Evolutionary conservation across 2,113 vertebrate genomes (phyloP).

Genomic region (Oxyura jamaicensis): DNA sequence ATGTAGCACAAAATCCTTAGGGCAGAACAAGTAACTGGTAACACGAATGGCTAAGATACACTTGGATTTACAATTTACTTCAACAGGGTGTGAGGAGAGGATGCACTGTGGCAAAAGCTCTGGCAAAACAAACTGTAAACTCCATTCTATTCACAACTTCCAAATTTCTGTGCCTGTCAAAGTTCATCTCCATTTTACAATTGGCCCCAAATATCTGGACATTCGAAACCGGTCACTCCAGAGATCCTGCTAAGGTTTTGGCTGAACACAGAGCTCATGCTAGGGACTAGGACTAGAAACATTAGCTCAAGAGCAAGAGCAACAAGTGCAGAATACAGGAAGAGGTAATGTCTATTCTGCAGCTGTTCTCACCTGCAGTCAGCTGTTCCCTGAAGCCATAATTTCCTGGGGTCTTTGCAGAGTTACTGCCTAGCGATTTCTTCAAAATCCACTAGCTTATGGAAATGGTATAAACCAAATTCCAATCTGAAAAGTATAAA

Average conservation of each 20-base stretch:
- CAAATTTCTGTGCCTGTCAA: background rate
- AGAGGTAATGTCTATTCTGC: background rate
- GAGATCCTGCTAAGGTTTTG: background rate
- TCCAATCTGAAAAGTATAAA: background rate
- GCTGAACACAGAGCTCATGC: background rate
- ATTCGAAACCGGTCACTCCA: background rate
- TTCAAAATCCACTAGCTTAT: fast-evolving
- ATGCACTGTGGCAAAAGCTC: background rate
- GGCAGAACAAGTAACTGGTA: background rate
- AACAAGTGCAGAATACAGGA: fast-evolving
- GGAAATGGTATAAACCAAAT: background rate
- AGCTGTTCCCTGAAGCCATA: background rate
- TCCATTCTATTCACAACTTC: background rate
- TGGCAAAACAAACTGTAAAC: background rate
- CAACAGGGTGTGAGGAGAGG: background rate
- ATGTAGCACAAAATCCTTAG: background rate
- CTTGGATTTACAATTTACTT: background rate
- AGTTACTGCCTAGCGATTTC: background rate
- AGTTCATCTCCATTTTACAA: background rate
- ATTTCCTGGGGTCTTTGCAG: background rate
- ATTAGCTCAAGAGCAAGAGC: background rate
- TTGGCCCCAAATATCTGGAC: background rate
- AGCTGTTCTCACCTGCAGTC: background rate
- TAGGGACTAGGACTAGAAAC: background rate
- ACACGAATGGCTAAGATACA: background rate